phyloP scores from a whole-genome alignment of 2,888 invertebrate species.

The Ptycholaimellus sp. region DNA sequence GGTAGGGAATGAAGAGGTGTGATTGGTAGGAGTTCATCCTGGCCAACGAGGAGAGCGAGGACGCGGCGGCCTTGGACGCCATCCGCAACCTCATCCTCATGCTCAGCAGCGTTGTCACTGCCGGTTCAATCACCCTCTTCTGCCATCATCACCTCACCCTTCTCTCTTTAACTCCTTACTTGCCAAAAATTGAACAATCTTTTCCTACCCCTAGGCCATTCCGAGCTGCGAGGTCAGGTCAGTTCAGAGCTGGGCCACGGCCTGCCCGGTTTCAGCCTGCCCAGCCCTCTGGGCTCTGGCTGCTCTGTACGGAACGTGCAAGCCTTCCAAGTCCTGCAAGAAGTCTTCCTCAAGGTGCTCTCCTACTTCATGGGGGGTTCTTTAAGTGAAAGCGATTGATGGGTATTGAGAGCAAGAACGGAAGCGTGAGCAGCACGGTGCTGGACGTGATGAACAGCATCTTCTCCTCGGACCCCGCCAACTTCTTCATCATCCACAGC shows the following conservation, averaged over 20 bases:
- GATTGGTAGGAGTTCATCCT: too few species aligned
- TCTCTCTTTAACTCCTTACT: too few species aligned
- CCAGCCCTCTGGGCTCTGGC: slow-evolving; percentile 61
- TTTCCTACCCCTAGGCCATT: too few species aligned
- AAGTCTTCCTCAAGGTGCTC: slow-evolving; percentile 63
- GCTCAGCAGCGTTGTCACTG: slow-evolving; percentile 75
- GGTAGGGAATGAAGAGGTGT: too few species aligned
- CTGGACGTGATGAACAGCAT: slow-evolving; percentile 85
- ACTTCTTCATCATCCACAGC: slow-evolving; percentile 89
- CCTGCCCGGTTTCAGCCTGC: slow-evolving; percentile 71
- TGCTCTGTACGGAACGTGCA: slow-evolving; percentile 74
- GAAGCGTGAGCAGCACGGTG: slow-evolving; percentile 9
- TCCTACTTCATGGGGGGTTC: neutral
- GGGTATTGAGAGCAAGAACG: too few species aligned
- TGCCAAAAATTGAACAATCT: too few species aligned
- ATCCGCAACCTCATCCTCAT: slow-evolving; percentile 71
- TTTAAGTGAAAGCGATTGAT: too few species aligned
- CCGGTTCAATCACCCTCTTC: too few species aligned
- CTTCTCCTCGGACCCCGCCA: slow-evolving; percentile 87
- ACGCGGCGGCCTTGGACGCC: slow-evolving; percentile 63
- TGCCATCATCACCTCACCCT: too few species aligned
- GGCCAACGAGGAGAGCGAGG: too few species aligned
- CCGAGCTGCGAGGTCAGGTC: neutral
- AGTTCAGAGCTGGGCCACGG: slow-evolving; percentile 54
- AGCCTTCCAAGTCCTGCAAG: slow-evolving; percentile 82